Conservation (phyloP, 2,113 vertebrate species). For the Otolemur garnettii region DNA sequence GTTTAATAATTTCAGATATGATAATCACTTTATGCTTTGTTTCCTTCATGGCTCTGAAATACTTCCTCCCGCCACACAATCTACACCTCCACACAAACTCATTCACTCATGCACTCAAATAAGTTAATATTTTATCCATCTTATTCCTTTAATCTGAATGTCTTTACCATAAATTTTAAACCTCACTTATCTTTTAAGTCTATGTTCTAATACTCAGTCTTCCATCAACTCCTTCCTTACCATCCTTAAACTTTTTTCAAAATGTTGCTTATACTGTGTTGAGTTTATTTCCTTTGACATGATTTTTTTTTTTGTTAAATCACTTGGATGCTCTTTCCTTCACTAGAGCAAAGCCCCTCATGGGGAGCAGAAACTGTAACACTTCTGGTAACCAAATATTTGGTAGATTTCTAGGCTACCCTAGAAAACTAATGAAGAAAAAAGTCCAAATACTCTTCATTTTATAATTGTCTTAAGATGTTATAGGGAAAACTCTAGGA, state of each 20-base stretch:
- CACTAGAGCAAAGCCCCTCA: not conserved
- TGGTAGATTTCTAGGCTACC: not conserved
- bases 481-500: not conserved
- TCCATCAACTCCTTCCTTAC: not conserved
- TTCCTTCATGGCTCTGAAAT: not conserved
- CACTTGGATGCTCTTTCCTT: not conserved
- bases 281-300: not conserved
- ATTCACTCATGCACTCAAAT: not conserved
- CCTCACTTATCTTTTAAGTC: not conserved
- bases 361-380: not conserved
- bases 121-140: not conserved
- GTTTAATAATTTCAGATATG: not conserved
- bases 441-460: not conserved
- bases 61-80: not conserved
- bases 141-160: not conserved
- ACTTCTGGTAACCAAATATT: not conserved
- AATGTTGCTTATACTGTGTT: not conserved
- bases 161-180: not conserved
- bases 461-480: conserved; percentile 27
- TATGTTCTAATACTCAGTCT: not conserved
- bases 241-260: not conserved
- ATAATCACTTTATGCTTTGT: not conserved
- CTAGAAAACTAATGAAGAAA: not conserved
- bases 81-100: not conserved
- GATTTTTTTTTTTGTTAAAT: not conserved